phyloP scores from a whole-genome alignment of 2,113 vertebrate species.

The Platycercus adscitus region DNA sequence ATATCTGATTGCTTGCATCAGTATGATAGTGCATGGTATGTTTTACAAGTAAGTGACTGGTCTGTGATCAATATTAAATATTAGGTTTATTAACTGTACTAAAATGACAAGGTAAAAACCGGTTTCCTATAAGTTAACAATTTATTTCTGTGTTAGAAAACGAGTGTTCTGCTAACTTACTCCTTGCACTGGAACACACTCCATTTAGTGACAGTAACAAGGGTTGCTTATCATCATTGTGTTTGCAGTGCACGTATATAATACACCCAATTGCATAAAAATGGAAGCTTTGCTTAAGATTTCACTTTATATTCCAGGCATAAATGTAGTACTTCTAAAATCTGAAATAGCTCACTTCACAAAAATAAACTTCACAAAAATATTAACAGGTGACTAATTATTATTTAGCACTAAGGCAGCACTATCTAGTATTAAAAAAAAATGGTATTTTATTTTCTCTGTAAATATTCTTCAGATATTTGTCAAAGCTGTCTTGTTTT shows the following conservation, averaged over 20 bases:
- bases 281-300: background rate
- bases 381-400: background rate
- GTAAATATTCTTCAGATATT: background rate
- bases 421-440: background rate
- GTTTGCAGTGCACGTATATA: background rate
- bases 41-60: background rate
- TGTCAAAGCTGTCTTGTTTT: background rate
- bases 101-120: background rate
- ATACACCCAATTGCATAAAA: background rate
- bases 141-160: background rate
- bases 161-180: background rate
- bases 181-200: background rate
- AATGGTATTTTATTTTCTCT: background rate
- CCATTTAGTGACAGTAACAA: background rate
- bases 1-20: background rate
- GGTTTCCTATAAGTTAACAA: background rate
- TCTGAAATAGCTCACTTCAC: background rate
- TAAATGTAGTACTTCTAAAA: background rate
- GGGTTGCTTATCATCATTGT: background rate
- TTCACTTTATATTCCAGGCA: background rate
- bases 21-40: background rate
- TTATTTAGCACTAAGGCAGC: background rate
- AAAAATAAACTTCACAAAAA: background rate
- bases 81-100: background rate
- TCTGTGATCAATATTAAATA: background rate